Evolutionary conservation across 23 tunicate species (phyloP).

Genomic region (Ascidia mentula): DNA sequence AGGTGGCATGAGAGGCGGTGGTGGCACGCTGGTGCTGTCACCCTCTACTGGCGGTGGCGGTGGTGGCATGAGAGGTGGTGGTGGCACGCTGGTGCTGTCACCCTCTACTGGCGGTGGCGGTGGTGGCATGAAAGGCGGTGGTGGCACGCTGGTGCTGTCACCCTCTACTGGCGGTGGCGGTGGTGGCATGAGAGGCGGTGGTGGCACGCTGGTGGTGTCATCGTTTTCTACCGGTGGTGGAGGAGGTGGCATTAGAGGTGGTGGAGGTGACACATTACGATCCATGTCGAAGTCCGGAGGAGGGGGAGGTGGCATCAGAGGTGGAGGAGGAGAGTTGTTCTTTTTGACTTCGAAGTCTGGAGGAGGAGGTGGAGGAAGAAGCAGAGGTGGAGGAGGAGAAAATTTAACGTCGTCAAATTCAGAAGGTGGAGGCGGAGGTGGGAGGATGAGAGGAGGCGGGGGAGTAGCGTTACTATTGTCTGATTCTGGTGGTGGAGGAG

Average conservation of each 20-base stretch:
- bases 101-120: not conserved
- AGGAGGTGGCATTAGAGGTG: not conserved
- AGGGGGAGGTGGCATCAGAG: not conserved
- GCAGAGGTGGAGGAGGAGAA: not conserved
- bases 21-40: not conserved
- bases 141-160: too few species aligned
- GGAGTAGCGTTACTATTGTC: not conserved
- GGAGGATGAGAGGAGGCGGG: not conserved
- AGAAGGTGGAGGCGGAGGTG: not conserved
- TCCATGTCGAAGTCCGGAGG: not conserved
- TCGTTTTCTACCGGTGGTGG: not conserved
- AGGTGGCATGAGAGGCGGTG: not conserved
- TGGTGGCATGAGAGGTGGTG: not conserved
- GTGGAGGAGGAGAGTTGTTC: not conserved
- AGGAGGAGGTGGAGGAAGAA: not conserved
- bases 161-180: constrained; percentile 42
- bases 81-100: not conserved
- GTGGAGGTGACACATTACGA: not conserved
- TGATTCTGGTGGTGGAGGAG: constrained; percentile 4
- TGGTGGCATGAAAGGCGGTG: not conserved
- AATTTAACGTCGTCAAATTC: not conserved
- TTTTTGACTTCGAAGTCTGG: not conserved
- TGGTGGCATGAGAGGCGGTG: constrained; percentile 48
- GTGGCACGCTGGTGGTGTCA: not conserved
- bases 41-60: not conserved